Conservation (phyloP, 2,797 vertebrate genomes). For the Coilia nasus region DNA sequence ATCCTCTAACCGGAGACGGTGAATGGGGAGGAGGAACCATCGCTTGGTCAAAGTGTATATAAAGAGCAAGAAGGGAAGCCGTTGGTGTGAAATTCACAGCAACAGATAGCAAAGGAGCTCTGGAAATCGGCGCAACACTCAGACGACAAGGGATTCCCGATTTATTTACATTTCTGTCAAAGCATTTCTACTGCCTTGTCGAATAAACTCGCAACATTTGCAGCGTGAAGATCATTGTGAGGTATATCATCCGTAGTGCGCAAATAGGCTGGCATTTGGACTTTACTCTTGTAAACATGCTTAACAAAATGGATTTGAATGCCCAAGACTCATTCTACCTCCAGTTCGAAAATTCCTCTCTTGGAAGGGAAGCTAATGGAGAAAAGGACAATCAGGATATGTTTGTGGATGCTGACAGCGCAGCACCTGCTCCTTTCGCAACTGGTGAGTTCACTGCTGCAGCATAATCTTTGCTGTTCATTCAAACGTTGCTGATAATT, state of each 20-base stretch:
- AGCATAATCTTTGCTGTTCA: not conserved
- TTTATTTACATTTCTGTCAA: conserved; percentile 62
- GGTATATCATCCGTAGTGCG: conserved; percentile 28
- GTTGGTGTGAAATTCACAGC: conserved; percentile 80
- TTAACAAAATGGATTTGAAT: conserved; percentile 91
- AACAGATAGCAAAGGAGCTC: conserved; percentile 77
- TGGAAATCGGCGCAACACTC: conserved; percentile 56
- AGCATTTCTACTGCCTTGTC: conserved; percentile 60
- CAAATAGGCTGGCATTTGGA: conserved; percentile 58
- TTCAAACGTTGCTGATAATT: not conserved
- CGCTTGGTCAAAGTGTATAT: conserved; percentile 86
- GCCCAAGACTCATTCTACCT: conserved; percentile 86
- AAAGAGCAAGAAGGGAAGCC: conserved; percentile 78
- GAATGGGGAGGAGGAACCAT: conserved; percentile 92
- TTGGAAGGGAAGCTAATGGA: conserved; percentile 76
- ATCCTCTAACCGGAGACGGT: conserved; percentile 97
- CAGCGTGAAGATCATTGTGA: conserved; percentile 58
- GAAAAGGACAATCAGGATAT: conserved; percentile 80
- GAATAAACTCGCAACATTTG: conserved; percentile 56
- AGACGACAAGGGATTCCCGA: conserved; percentile 57
- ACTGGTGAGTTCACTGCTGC: conserved; percentile 78
- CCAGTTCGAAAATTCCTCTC: conserved; percentile 82
- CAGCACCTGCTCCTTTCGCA: conserved; percentile 79
- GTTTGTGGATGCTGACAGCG: conserved; percentile 75
- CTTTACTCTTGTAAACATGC: conserved; percentile 76